A percentile compares a stretch with the other conserved stretches of the same genome.
These are phyloP conservation scores for Clarias gariepinus DNA, from an alignment of 2,113 vertebrate genomes.

Conservation along the genomic window DNA sequence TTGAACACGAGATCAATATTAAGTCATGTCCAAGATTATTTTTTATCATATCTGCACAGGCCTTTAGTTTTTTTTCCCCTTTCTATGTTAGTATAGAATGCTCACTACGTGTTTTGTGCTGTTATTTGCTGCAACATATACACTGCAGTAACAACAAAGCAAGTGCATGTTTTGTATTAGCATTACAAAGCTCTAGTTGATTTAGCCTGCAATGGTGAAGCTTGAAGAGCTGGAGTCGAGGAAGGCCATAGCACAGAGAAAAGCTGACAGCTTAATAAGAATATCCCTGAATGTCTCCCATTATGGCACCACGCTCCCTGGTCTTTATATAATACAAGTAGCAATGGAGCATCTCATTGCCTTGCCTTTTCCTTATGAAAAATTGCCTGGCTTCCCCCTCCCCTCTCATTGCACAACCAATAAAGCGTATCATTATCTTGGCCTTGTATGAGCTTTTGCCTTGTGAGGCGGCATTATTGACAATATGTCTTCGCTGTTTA, in stretches of 20 bases:
- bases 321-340: conserved; percentile 75
- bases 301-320: conserved; percentile 64
- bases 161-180: conserved; percentile 50
- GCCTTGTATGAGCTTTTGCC: conserved; percentile 70
- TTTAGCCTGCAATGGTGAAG: conserved; percentile 51
- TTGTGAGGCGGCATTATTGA: conserved; percentile 76
- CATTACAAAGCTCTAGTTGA: conserved; percentile 60
- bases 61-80: not conserved
- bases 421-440: conserved; percentile 75
- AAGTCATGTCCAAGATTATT: not conserved
- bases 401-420: conserved; percentile 69
- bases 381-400: conserved; percentile 74
- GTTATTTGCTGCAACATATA: not conserved
- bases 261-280: conserved; percentile 75
- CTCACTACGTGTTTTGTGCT: not conserved
- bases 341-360: conserved; percentile 79
- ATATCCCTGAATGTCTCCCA: conserved; percentile 75
- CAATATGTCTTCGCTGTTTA: conserved; percentile 75
- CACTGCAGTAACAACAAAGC: not conserved
- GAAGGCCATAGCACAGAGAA: conserved; percentile 56
- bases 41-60: not conserved
- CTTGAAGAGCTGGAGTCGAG: not conserved
- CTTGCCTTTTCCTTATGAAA: conserved; percentile 68
- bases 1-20: not conserved
- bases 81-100: not conserved